phyloP scores from a whole-genome alignment of 2,888 invertebrate genomes.

The Eilema griseolum region DNA sequence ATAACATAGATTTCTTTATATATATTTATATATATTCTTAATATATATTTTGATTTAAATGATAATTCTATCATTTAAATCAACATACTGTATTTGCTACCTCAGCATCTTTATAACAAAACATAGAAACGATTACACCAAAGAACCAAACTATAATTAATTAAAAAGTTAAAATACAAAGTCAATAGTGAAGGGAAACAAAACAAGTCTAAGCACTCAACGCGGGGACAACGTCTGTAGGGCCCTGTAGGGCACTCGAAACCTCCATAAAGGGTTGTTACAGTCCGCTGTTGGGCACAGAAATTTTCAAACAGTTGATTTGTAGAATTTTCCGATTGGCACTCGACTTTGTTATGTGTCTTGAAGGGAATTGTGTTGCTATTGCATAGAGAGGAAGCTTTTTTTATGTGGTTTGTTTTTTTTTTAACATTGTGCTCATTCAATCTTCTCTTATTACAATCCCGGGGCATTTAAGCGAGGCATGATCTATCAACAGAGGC shows the following conservation, averaged over 20 bases:
- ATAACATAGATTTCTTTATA: too few relatives aligned
- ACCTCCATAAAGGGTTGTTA: conserved; percentile 80
- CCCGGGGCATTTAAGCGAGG: too few relatives aligned
- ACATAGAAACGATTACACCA: not conserved
- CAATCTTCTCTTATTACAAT: too few relatives aligned
- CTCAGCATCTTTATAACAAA: not conserved
- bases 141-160: conserved; percentile 40
- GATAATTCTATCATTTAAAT: too few relatives aligned
- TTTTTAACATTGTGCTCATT: too few relatives aligned
- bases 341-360: conserved; percentile 60
- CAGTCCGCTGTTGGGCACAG: conserved; percentile 62
- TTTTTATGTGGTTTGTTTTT: too few relatives aligned
- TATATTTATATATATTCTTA: too few relatives aligned
- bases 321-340: conserved; percentile 81
- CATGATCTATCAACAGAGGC: too few relatives aligned
- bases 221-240: conserved; percentile 61
- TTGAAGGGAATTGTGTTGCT: conserved; percentile 29
- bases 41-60: too few relatives aligned
- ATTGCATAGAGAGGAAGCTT: not conserved
- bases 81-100: too few relatives aligned
- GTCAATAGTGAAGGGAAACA: conserved; percentile 55
- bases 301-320: conserved; percentile 80
- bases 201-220: conserved; percentile 50
- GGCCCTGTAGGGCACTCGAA: conserved; percentile 56
- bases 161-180: conserved; percentile 51